Base-by-base conservation (phyloP, 2,113 vertebrate genomes). In the Canis aureus region DNA sequence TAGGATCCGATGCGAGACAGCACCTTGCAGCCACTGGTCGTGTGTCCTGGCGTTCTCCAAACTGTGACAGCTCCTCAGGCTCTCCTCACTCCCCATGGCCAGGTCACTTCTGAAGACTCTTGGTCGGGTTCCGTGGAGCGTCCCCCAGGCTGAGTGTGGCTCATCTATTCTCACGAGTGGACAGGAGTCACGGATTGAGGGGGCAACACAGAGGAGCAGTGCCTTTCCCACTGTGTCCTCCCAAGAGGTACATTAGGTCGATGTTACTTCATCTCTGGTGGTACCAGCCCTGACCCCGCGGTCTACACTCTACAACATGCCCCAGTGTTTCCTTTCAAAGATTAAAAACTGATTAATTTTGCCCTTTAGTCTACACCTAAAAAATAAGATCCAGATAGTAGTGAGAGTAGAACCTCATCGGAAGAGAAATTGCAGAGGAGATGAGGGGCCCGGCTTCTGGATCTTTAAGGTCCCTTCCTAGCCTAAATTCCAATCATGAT, bases 171-270 rank as follows among this genome's bases (percentile, higher is more conserved):
- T 93, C 38, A 4, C 2, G 51, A 32, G 6, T 1, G 32, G 57
- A 73, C 11, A 5, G 35, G 23, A 82, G n/a, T 22, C 20, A 1
- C 9, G 3, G 20, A 6, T 29, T 20, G 19, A n/a, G 17, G 49
- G 19, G 66, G 10, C 12, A 43, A 32, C 0, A 4, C 20, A 29
- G 7, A 17, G 23, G 35, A 2, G 13, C 11, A 27, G 15, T 11
- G n/a, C 2, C 43, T 49, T 1, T 32, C 43, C 29, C 35, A 29
- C 78, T 0, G 32, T 67, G 35, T 49, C n/a, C 17, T 2, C 10
- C 13, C 51, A 27, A 25, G 13, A 35, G 8, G 20, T n/a, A 4
- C 13, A 27, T 7, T 5, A 67, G 1, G n/a, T 12, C 20, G 8
- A 27, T 35, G 11, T 25, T 12, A 49, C 19, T 11, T 25, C 19